Evolutionary conservation across 64 coral and sea anemone genomes (phyloP), one percentile per base, ranked within the genome.

Genomic region (Stichodactyla helianthus): DNA sequence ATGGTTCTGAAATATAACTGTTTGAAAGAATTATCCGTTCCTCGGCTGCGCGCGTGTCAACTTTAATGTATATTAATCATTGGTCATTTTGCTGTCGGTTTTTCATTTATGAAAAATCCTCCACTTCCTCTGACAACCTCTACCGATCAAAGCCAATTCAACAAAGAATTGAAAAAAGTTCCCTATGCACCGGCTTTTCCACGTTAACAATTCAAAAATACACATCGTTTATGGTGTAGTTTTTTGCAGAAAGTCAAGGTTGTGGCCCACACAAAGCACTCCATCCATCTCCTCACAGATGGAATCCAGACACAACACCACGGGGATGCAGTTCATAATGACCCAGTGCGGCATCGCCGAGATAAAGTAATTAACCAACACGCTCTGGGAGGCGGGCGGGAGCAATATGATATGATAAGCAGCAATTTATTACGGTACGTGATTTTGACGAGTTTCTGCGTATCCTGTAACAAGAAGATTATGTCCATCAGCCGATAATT

Each of bases 231-330:
- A 26, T 7, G 28, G 0, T 23, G 7, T 78, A 20, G 89, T 91
- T 6, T 91, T 91, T 35, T 31, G 14, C 5, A 57, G 79, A 54
- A 82, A 22, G 18, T 2, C 5, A 6, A 54, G 13, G 12, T 28
- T 82, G 10, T 18, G 20, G 78, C 78, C 83, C 83, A 52, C 31
- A 76, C 4, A 26, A 26, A 10, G 4, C 55, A 63, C 55, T 56
- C 44, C 28, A 53, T 57, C 54, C 55, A 86, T 9, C 64, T 90
- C 20, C 35, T 91, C 15, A 91, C 89, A 51, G 83, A 91, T 68
- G 89, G 89, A 27, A 86, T 50, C 12, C 83, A 85, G 57, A 12
- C 57, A 19, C 31, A 5, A 77, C 53, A 77, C 17, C 71, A 55
- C 53, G 79, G 51, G 9, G 15, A 50, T 15, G 18, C 17, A 25